Conservation (phyloP, 2,888 invertebrate species). For the Drosophila mercatorum region DNA sequence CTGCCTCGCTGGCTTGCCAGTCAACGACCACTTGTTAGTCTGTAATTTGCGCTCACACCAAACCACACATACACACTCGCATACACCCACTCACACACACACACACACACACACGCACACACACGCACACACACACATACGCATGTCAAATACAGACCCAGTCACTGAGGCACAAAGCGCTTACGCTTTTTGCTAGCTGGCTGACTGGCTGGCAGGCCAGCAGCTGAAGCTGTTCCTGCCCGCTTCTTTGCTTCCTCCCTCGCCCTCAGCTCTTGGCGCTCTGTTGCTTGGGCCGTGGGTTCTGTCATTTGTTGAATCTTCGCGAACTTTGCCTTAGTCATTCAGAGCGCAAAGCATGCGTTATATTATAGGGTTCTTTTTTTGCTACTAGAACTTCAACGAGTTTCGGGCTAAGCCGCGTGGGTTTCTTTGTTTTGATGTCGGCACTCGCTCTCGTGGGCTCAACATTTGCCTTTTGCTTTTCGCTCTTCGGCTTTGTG, state of each 20-base stretch:
- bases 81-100: conserved; percentile 20
- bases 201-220: conserved; percentile 48
- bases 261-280: conserved; percentile 35
- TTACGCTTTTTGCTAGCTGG: conserved; percentile 67
- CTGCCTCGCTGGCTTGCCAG: conserved; percentile 79
- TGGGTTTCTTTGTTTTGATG: conserved; percentile 74
- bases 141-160: conserved; percentile 63
- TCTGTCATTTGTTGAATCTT: conserved; percentile 79
- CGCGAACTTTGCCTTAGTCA: conserved; percentile 69
- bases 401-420: conserved; percentile 60
- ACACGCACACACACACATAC: conserved; percentile 28
- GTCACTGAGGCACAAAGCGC: conserved; percentile 69
- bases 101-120: conserved; percentile 29
- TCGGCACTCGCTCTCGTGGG: conserved; percentile 57
- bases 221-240: conserved; percentile 37
- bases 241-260: background rate
- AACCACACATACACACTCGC: conserved; percentile 22
- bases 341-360: conserved; percentile 55
- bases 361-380: conserved; percentile 26
- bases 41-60: conserved; percentile 72
- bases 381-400: conserved; percentile 36
- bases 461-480: conserved; percentile 19
- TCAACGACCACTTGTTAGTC: conserved; percentile 82
- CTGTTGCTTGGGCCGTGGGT: conserved; percentile 61
- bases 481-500: conserved; percentile 17